Base-by-base conservation (phyloP, 2,888 invertebrate species). In the Acanthopleura granulata region DNA sequence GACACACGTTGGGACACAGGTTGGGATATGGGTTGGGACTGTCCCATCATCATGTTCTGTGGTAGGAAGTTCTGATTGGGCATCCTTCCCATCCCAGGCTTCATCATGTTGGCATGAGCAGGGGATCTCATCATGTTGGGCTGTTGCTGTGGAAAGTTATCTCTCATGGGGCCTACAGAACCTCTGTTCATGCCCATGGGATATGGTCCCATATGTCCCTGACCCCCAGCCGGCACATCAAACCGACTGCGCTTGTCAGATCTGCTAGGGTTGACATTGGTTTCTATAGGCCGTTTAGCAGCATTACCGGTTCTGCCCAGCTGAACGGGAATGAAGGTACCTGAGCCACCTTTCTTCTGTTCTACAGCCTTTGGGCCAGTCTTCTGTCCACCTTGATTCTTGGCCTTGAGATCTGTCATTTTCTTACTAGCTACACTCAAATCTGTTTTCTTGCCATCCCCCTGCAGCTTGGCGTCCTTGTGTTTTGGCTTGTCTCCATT, bases 261-360 rank as follows among this genome's bases (percentile, higher is more conserved):
- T 14, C 66, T 18, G 29, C 25, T 27, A 6, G 6, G 1, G 25
- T 27, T 66, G 16, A 16, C 29, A 22, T 6, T 16, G 16, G 16
- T 25, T 6, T 66, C 66, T 6, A 22, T 66, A 6, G 29, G 66
- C 3, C 66, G 22, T 27, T 66, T 66, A 16, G 66, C 25, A 27
- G 25, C 25, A 27, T 66, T 66, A 22, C 66, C 29, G 3, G 22
- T 66, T 27, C 66, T 66, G 29, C 66, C 66, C 3, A 66, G 66
- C 25, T 66, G 66, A 27, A 66, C 66, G 4, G 66, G 66, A 66
- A 66, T 66, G 66, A 27, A 6, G 14, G 66, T 66, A 25, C 66
- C 62, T 18, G 62, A 62, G 51, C 18, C 22, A n/a, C n/a, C 4
- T 22, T 57, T 57, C 12, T 22, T 22, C 22, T 57, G 3, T 40